phyloP scores from a whole-genome alignment of 2,113 vertebrate species.

The Chrysochloris asiatica region DNA sequence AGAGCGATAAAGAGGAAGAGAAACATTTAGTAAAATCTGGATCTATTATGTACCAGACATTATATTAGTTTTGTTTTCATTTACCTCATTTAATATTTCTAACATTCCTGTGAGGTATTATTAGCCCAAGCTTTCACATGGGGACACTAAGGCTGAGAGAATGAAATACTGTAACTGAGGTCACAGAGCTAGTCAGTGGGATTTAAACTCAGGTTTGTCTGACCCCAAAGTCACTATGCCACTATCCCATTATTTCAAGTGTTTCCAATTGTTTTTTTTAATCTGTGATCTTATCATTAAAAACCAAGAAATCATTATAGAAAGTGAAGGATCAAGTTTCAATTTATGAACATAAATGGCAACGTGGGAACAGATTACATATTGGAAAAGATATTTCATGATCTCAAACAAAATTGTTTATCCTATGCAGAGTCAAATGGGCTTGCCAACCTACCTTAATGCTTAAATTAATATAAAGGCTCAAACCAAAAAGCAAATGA shows the following conservation, averaged over 20 bases:
- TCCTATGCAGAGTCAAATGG: not conserved
- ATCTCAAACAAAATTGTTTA: conserved; percentile 34
- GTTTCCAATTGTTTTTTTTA: conserved; percentile 28
- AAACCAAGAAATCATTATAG: conserved; percentile 3
- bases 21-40: not conserved
- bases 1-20: not conserved
- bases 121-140: not conserved
- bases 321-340: conserved; percentile 55
- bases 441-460: conserved; percentile 2
- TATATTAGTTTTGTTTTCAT: not conserved
- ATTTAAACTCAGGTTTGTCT: conserved; percentile 40
- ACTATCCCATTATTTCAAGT: conserved; percentile 47
- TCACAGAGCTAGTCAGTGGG: not conserved
- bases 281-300: conserved; percentile 39
- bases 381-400: conserved; percentile 19
- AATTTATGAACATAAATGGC: conserved; percentile 39
- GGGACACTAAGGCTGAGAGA: not conserved
- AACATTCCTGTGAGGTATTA: conserved; percentile 17
- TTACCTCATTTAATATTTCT: conserved; percentile 15
- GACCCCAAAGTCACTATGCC: not conserved
- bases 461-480: not conserved
- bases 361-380: conserved; percentile 31
- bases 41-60: not conserved
- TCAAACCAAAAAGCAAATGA: not conserved
- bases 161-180: conserved; percentile 12